These are phyloP conservation scores for Baronia brevicornis DNA, from an alignment of 2,888 invertebrate genomes.

Conservation along the genomic window DNA sequence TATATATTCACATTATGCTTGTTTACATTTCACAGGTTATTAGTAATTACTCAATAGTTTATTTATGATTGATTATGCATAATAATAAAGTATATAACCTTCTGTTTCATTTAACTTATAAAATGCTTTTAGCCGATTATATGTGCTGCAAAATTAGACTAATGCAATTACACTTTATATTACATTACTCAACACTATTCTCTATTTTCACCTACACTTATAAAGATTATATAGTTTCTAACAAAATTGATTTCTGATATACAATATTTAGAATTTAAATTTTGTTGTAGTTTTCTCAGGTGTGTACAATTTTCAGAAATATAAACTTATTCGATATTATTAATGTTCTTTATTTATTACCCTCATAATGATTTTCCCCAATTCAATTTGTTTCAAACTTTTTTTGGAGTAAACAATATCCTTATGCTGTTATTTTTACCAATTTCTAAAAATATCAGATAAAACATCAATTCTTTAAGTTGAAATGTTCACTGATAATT, in stretches of 20 bases:
- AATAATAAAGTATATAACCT: too few relatives aligned
- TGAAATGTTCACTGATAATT: too few relatives aligned
- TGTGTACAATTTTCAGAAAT: conserved; percentile 74
- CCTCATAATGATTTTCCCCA: conserved; percentile 38
- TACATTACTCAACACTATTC: conserved; percentile 45
- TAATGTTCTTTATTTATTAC: conserved; percentile 43
- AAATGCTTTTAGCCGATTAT: conserved; percentile 10
- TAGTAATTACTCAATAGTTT: too few relatives aligned
- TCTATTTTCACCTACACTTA: conserved; percentile 62
- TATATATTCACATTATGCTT: too few relatives aligned
- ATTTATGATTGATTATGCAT: too few relatives aligned
- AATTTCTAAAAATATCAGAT: too few relatives aligned
- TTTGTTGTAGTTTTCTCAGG: conserved; percentile 70
- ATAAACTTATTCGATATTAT: conserved; percentile 64
- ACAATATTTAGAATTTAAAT: conserved; percentile 48
- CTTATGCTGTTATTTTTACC: too few relatives aligned
- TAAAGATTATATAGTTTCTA: conserved; percentile 46
- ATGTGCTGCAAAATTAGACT: conserved; percentile 43
- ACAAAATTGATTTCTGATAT: conserved; percentile 50
- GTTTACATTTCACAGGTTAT: too few relatives aligned
- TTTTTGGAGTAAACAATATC: conserved; percentile 27
- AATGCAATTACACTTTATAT: conserved; percentile 37
- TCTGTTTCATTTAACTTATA: too few relatives aligned
- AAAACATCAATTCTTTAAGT: too few relatives aligned
- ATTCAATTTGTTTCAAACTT: conserved; percentile 29